phyloP scores from a whole-genome alignment of 2,113 vertebrate species.

The Hippocampus mohnikei region DNA sequence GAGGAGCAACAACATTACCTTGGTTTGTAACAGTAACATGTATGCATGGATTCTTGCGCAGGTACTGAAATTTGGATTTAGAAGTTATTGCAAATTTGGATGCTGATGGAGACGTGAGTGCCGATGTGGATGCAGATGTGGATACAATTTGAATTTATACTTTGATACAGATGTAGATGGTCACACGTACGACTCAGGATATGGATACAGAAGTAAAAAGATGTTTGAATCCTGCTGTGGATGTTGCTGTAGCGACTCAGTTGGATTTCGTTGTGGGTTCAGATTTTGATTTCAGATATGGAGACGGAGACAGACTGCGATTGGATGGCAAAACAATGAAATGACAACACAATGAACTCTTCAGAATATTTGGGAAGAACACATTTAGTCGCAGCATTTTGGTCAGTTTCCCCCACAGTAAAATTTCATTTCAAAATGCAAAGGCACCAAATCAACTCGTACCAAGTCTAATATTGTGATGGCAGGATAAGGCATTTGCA shows the following conservation, averaged over 20 bases:
- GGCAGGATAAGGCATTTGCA: slow-evolving; percentile 13
- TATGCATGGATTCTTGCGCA: background rate
- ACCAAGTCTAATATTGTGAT: slow-evolving; percentile 12
- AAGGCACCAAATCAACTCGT: background rate
- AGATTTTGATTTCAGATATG: background rate
- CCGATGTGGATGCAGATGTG: too few relatives aligned
- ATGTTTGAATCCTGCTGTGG: background rate
- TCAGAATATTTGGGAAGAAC: background rate
- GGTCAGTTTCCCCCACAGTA: background rate
- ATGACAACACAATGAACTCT: too few relatives aligned
- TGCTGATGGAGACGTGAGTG: too few relatives aligned
- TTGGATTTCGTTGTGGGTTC: background rate
- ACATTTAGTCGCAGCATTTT: background rate
- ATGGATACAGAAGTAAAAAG: background rate
- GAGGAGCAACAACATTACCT: slow-evolving; percentile 37
- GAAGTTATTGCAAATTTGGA: too few relatives aligned
- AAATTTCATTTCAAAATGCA: slow-evolving; percentile 15
- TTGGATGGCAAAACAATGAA: too few relatives aligned
- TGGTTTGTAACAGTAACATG: slow-evolving; percentile 13
- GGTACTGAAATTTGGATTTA: background rate
- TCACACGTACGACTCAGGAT: background rate
- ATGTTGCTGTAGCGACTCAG: background rate
- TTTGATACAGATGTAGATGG: background rate
- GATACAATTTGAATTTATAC: too few relatives aligned
- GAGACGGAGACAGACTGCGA: background rate